Percentiles rank a stretch among this genome's conserved stretches.
phyloP scores from a whole-genome alignment of 2,888 invertebrate genomes.

The Pharmacophagus antenor region DNA sequence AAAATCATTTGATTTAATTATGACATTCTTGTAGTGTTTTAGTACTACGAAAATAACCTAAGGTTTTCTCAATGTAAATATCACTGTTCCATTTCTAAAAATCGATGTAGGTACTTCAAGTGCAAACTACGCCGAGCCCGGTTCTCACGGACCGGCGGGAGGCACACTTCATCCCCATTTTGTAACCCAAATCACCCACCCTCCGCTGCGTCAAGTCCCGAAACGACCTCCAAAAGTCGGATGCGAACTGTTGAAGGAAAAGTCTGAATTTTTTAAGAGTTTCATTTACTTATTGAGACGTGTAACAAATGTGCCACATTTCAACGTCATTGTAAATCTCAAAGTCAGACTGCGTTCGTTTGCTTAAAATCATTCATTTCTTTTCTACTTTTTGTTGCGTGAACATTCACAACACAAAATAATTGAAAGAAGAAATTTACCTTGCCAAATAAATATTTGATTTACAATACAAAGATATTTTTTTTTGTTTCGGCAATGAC shows the following conservation, averaged over 20 bases:
- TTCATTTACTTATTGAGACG: slow-evolving; percentile 35
- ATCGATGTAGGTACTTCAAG: slow-evolving; percentile 45
- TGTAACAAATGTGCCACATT: slow-evolving; percentile 39
- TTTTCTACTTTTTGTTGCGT: too few relatives aligned
- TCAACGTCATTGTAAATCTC: slow-evolving; percentile 36
- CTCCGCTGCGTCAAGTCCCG: slow-evolving; percentile 58
- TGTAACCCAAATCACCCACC: slow-evolving; percentile 35
- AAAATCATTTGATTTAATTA: too few relatives aligned
- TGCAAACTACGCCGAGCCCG: slow-evolving; percentile 51
- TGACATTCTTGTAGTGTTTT: not conserved
- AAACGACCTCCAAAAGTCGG: slow-evolving; percentile 65
- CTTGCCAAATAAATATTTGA: too few relatives aligned
- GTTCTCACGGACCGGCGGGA: slow-evolving; percentile 42
- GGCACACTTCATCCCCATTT: slow-evolving; percentile 35
- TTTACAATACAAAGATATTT: too few relatives aligned
- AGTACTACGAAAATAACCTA: slow-evolving; percentile 6
- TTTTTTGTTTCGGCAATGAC: too few relatives aligned
- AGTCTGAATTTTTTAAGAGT: slow-evolving; percentile 22
- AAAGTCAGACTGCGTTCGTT: too few relatives aligned
- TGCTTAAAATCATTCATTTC: too few relatives aligned
- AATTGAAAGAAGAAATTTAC: too few relatives aligned
- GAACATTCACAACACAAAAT: too few relatives aligned
- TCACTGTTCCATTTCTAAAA: slow-evolving; percentile 44
- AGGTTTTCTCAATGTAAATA: slow-evolving; percentile 18
- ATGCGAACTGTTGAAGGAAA: slow-evolving; percentile 39